These are phyloP conservation scores for Terebella lapidaria DNA, from an alignment of 2,888 invertebrate species.

Conservation along the genomic window DNA sequence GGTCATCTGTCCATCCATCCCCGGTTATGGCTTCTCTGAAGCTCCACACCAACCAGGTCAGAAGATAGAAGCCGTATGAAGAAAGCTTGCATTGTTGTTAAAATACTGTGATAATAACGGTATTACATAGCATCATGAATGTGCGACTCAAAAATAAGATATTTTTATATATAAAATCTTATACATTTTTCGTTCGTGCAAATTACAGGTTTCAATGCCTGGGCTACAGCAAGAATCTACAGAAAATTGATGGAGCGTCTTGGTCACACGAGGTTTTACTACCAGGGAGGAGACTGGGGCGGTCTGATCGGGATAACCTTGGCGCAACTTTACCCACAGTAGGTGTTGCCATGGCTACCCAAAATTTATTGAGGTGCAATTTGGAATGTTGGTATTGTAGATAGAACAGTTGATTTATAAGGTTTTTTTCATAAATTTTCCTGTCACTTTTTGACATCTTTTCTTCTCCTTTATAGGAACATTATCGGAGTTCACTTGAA, in stretches of 20 bases:
- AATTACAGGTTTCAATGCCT: slow-evolving; percentile 31
- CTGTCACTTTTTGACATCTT: too few relatives aligned
- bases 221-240: slow-evolving; percentile 55
- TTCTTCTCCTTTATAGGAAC: slow-evolving; percentile 8
- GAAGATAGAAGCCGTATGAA: too few relatives aligned
- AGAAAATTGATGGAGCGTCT: slow-evolving; percentile 69
- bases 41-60: slow-evolving; percentile 55
- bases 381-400: too few relatives aligned
- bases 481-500: slow-evolving; percentile 14
- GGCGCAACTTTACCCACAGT: slow-evolving; percentile 61
- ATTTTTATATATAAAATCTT: neutral
- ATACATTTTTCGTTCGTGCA: too few relatives aligned
- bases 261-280: slow-evolving; percentile 64
- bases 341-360: slow-evolving; percentile 3
- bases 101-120: too few relatives aligned
- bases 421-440: too few relatives aligned
- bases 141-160: too few relatives aligned
- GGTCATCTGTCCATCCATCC: slow-evolving; percentile 57
- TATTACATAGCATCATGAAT: too few relatives aligned
- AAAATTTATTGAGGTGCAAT: too few relatives aligned
- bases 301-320: slow-evolving; percentile 62
- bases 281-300: slow-evolving; percentile 83
- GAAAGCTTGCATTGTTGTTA: too few relatives aligned
- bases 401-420: neutral
- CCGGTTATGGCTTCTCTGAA: slow-evolving; percentile 59